Evolutionary conservation across 2,113 vertebrate species (phyloP), one percentile per base, ranked within the genome.

Genomic region (Takifugu bimaculatus): DNA sequence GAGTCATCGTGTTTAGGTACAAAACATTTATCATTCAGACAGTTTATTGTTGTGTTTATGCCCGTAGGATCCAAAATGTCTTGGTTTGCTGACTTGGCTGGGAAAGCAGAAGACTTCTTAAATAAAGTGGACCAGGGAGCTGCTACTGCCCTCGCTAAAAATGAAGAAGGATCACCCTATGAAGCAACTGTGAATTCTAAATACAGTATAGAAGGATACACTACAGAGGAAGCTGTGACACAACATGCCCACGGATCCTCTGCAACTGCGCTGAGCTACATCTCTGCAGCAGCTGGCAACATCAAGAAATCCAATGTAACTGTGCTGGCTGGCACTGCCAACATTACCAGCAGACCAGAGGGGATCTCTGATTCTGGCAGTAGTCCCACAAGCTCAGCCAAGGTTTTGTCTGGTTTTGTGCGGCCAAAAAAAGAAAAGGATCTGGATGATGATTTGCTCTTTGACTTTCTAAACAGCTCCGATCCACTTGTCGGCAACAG

Each of bases 401-500:
- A 92, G 84, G 72, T 86, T 49, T 90, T 93, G 0, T 91, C 93
- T 4, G 90, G 93, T 68, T 98, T 99, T 76, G 93, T 98, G 61
- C 91, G 94, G 82, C 93, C 91, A 60, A 96, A 90, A 85, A 97
- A 95, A 70, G 81, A 86, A 57, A 91, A 91, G 4, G 94, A 98
- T 65, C 93, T 96, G 57, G 90, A 96, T n/a, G 97, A 99, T 53
- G 96, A 99, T 66, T 86, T 95, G 70, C 91, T 99, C 0, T 99
- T 99, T 90, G 93, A 99, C 87, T 99, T 99, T 88, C 92, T 99
- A 60, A 99, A 99, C 81, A 99, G 97, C 79, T 93, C 95, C 0
- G 94, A 97, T 52, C 94, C 95, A 43, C 91, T 94, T 1, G 89
- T 90, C 27, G 83, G 85, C 1, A 93, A 88, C 65, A 92, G 82